Evolutionary conservation across 2,888 invertebrate species (phyloP).

Genomic region (Lasioglossum leucozonium): DNA sequence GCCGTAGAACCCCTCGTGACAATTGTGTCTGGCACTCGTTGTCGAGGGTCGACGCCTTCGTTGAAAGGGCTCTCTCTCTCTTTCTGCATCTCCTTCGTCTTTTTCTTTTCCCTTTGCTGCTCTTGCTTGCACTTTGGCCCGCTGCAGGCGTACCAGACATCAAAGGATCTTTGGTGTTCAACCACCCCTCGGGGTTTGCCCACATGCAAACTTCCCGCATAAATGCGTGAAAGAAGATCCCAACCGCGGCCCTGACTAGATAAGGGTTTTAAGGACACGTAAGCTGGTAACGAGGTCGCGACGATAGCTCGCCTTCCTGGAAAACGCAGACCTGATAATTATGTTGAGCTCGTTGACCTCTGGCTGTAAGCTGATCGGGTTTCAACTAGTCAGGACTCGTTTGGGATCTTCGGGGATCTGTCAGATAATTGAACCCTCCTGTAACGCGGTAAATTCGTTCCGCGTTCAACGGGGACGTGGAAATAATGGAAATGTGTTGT

Average conservation of each 20-base stretch:
- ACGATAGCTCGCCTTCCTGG: constrained; percentile 9
- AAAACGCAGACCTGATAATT: not conserved
- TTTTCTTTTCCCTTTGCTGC: constrained; percentile 40
- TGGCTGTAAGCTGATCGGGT: not conserved
- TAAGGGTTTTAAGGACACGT: constrained; percentile 47
- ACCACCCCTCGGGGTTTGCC: constrained; percentile 50
- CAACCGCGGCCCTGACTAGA: constrained; percentile 48
- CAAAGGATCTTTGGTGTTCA: constrained; percentile 75
- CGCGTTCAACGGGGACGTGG: no score
- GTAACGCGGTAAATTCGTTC: not conserved
- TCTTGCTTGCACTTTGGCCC: constrained; percentile 65
- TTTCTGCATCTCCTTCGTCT: constrained; percentile 47
- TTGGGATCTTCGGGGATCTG: not conserved
- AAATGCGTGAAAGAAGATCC: constrained; percentile 69
- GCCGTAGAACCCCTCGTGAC: constrained; percentile 76
- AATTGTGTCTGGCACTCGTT: constrained; percentile 81
- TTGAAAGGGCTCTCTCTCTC: constrained; percentile 73
- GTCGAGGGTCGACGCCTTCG: constrained; percentile 81
- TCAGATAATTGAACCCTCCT: not conserved
- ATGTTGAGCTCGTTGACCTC: not conserved
- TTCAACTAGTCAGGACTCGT: not conserved
- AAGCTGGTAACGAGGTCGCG: constrained; percentile 74
- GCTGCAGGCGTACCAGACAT: constrained; percentile 73
- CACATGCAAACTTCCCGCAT: constrained; percentile 61
- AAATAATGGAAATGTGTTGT: no score